Percentiles rank a stretch among this genome's conserved stretches.
These are phyloP conservation scores for Fukomys damarensis DNA, from an alignment of 2,113 vertebrate genomes.

Conservation along the genomic window DNA sequence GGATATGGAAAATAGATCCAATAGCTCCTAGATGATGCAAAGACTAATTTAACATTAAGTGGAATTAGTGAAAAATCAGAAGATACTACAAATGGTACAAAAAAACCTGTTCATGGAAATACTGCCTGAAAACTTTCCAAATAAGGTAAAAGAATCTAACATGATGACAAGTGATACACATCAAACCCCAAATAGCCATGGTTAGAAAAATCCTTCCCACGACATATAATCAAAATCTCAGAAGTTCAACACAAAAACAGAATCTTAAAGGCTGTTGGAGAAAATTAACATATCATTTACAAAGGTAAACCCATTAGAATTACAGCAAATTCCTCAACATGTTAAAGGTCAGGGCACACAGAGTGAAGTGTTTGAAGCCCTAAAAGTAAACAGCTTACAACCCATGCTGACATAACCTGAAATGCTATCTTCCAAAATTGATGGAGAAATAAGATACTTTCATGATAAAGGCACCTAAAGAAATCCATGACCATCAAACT, in stretches of 20 bases:
- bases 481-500: neutral
- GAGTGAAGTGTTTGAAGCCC: neutral
- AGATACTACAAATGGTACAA: neutral
- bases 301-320: neutral
- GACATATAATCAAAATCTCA: neutral
- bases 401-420: too few relatives aligned
- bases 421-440: too few relatives aligned
- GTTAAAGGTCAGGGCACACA: neutral
- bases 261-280: neutral
- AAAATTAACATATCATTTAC: neutral
- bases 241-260: neutral
- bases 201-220: neutral
- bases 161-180: neutral
- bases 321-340: neutral
- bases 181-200: neutral
- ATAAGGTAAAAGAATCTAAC: too few relatives aligned
- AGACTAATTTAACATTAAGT: neutral
- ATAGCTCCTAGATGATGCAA: neutral
- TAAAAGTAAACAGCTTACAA: too few relatives aligned
- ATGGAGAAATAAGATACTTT: too few relatives aligned
- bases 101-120: neutral
- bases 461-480: neutral
- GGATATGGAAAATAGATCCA: neutral
- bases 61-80: neutral
- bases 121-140: neutral